phyloP scores from a whole-genome alignment of 2,113 vertebrate genomes.

The Epinephelus lanceolatus region DNA sequence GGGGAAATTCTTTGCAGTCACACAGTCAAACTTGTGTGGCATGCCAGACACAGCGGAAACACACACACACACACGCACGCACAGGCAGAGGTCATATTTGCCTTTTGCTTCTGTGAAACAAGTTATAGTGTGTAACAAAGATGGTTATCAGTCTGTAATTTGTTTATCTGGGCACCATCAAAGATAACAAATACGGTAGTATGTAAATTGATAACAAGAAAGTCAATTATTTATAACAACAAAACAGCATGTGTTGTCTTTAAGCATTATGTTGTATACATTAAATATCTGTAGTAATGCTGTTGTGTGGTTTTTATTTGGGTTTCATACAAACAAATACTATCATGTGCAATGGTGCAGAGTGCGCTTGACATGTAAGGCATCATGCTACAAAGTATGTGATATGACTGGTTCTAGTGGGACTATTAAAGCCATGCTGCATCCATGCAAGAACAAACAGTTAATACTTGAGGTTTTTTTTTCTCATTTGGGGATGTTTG shows the following conservation, averaged over 20 bases:
- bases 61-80: slow-evolving; percentile 24
- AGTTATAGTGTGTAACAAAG: neutral
- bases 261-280: neutral
- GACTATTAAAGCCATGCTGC: neutral
- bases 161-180: slow-evolving; percentile 12
- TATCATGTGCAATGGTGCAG: neutral
- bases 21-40: slow-evolving; percentile 73
- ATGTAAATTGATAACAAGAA: neutral
- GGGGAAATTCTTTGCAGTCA: slow-evolving; percentile 72
- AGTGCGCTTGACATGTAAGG: neutral
- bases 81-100: slow-evolving; percentile 6
- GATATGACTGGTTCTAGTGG: neutral
- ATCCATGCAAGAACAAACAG: neutral
- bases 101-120: slow-evolving; percentile 8
- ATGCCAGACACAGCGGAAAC: slow-evolving; percentile 56
- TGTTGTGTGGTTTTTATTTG: neutral
- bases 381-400: neutral
- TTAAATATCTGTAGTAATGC: neutral
- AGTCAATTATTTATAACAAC: neutral
- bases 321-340: neutral
- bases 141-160: neutral
- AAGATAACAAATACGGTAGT: neutral
- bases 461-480: neutral
- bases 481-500: neutral
- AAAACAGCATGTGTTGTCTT: neutral